These are phyloP conservation scores for Chromoteleia sp. DNA, from an alignment of 2,888 invertebrate genomes.

Conservation along the genomic window DNA sequence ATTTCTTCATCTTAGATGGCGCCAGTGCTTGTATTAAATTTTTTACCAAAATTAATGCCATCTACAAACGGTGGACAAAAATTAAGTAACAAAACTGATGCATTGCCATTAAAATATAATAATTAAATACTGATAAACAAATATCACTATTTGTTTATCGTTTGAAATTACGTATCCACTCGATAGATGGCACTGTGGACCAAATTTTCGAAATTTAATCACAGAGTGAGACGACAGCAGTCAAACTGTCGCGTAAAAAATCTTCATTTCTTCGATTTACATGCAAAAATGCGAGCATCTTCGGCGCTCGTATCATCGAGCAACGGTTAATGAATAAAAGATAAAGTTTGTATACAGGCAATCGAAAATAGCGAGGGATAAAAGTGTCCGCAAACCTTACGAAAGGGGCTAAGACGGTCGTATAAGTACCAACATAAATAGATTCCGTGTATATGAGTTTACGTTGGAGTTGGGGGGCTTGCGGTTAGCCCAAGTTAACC, in stretches of 20 bases:
- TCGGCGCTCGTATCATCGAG: constrained; percentile 3
- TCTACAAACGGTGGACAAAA: no score
- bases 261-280: neutral
- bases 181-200: no score
- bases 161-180: no score
- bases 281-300: constrained; percentile 12
- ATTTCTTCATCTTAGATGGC: constrained; percentile 76
- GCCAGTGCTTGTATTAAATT: no score
- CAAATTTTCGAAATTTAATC: no score
- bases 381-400: constrained; percentile 60
- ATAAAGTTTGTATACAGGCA: constrained; percentile 48
- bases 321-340: constrained; percentile 53
- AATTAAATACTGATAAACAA: no score
- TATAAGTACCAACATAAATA: constrained; percentile 72
- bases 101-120: no score
- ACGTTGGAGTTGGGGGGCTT: constrained; percentile 75
- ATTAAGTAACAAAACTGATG: no score
- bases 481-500: constrained; percentile 83
- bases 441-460: constrained; percentile 75
- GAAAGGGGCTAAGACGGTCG: constrained; percentile 66
- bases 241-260: neutral
- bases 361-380: constrained; percentile 57
- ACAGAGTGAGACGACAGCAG: neutral
- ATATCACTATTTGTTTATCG: no score
- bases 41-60: no score